phyloP scores from a whole-genome alignment of 2,888 invertebrate genomes.

The Calameuta idolon region DNA sequence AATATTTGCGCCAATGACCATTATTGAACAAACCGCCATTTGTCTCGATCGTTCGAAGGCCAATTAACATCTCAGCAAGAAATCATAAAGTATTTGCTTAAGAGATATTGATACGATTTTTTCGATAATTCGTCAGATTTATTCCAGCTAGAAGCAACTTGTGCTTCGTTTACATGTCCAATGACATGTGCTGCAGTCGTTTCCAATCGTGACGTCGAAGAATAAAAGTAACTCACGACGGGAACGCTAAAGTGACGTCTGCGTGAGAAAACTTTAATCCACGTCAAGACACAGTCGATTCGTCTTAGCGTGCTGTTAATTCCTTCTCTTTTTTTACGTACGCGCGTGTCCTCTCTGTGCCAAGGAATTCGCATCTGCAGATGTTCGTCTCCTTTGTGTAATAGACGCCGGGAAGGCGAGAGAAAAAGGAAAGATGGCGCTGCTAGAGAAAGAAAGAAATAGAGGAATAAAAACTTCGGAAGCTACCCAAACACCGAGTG shows the following conservation, averaged over 20 bases:
- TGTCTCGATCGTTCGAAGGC: slow-evolving; percentile 21
- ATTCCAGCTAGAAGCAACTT: background rate
- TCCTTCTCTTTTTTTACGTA: background rate
- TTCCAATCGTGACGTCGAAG: background rate
- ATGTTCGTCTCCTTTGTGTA: background rate
- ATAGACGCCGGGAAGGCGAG: background rate
- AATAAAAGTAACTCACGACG: background rate
- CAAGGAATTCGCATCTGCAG: background rate
- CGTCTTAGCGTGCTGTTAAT: background rate
- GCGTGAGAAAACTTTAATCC: background rate
- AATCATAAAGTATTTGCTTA: background rate
- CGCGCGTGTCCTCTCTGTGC: background rate
- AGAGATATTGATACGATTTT: background rate
- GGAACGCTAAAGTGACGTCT: background rate
- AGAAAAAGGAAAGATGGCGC: slow-evolving; percentile 14
- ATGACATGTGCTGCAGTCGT: background rate
- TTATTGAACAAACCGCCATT: slow-evolving; percentile 5
- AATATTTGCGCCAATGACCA: background rate
- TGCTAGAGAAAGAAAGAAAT: slow-evolving; percentile 28
- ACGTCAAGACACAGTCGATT: background rate
- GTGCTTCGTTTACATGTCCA: background rate
- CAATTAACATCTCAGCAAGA: slow-evolving; percentile 11
- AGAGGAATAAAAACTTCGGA: slow-evolving; percentile 6
- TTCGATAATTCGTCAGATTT: background rate
- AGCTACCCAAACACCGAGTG: slow-evolving; percentile 10